Percentiles rank a stretch among this genome's conserved stretches.
phyloP scores from a whole-genome alignment of 2,113 vertebrate genomes.

The Mastomys natalensis region DNA sequence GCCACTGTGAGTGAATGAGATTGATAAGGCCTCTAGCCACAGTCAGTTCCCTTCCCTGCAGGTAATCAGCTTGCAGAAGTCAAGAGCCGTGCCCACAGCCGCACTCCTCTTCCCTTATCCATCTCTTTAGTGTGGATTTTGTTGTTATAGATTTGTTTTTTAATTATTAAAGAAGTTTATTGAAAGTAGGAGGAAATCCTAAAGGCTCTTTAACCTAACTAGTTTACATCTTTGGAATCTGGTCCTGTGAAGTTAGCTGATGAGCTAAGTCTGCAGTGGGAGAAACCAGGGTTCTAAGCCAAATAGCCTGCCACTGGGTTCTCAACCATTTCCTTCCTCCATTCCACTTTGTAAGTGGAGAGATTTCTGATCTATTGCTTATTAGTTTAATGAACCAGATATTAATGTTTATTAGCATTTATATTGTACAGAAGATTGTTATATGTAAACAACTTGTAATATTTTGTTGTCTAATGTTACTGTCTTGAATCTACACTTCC shows the following conservation, averaged over 20 bases:
- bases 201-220: slow-evolving; percentile 4
- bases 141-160: not conserved
- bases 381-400: slow-evolving; percentile 38
- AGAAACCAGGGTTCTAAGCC: not conserved
- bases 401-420: slow-evolving; percentile 43
- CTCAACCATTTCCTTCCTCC: not conserved
- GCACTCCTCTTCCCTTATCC: not conserved
- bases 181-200: slow-evolving; percentile 63
- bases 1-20: slow-evolving; percentile 83
- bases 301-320: not conserved
- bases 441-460: slow-evolving; percentile 33
- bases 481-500: slow-evolving; percentile 5
- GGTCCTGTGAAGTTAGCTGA: not conserved
- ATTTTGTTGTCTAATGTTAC: slow-evolving; percentile 56
- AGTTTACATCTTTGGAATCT: slow-evolving; percentile 53
- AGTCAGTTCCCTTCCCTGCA: slow-evolving; percentile 75
- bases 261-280: not conserved
- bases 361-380: slow-evolving; percentile 21
- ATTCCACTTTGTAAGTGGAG: not conserved
- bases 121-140: not conserved
- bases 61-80: slow-evolving; percentile 69
- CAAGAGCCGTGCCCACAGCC: slow-evolving; percentile 43
- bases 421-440: slow-evolving; percentile 13
- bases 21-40: slow-evolving; percentile 75
- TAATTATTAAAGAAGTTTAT: slow-evolving; percentile 39